Conservation (phyloP, 2,113 vertebrate species). For the Hippolais icterina region DNA sequence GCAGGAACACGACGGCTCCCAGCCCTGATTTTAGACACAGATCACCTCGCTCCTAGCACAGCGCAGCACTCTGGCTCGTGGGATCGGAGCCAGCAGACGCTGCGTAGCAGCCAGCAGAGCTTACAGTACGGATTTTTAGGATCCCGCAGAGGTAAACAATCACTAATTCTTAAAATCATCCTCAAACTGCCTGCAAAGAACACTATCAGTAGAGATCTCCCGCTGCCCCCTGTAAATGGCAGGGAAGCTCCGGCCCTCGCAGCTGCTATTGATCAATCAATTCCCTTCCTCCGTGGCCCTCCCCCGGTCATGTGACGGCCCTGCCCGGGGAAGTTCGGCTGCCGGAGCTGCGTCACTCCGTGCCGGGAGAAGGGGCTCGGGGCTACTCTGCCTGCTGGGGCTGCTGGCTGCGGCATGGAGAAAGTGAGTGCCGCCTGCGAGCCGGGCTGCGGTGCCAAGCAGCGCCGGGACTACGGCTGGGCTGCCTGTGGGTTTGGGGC, state of each 20-base stretch:
- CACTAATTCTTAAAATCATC: background rate
- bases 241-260: background rate
- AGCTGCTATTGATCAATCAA: background rate
- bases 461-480: rapidly evolving
- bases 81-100: background rate
- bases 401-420: background rate
- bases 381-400: background rate
- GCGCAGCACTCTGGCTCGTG: background rate
- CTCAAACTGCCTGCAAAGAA: background rate
- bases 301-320: background rate
- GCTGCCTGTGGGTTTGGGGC: background rate
- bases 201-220: background rate
- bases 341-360: background rate
- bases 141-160: background rate
- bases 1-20: background rate
- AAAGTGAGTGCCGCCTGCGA: conserved; percentile 18
- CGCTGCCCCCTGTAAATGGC: background rate
- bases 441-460: rapidly evolving
- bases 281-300: background rate
- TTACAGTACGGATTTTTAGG: background rate
- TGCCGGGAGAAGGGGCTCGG: background rate
- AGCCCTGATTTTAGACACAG: background rate
- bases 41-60: background rate
- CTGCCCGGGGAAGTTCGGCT: background rate
- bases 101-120: background rate